Evolutionary conservation across 1,140 invertebrate species (phyloP).

Genomic region (Drosophila tani): DNA sequence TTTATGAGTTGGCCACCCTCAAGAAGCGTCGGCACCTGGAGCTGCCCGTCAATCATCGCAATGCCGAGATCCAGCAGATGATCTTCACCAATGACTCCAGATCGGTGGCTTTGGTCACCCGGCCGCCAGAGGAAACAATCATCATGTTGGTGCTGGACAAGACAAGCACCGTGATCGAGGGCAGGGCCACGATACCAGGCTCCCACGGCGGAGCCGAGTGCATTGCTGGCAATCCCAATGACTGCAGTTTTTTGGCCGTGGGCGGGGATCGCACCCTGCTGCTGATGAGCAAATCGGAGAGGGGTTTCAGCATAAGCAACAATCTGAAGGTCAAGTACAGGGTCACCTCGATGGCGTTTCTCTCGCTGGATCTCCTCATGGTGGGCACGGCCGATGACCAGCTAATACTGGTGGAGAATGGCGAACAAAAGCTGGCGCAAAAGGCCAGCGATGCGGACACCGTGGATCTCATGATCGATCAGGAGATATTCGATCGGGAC

Average conservation of each 20-base stretch:
- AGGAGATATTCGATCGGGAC: conserved; percentile 74
- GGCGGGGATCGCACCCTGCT: conserved; percentile 89
- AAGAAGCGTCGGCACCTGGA: conserved; percentile 87
- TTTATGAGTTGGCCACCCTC: conserved; percentile 87
- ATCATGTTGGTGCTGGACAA: conserved; percentile 92
- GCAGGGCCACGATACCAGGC: conserved; percentile 87
- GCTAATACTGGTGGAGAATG: conserved; percentile 90
- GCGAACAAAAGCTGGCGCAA: conserved; percentile 89
- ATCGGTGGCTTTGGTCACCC: conserved; percentile 89
- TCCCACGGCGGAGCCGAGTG: conserved; percentile 81
- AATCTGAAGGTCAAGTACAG: conserved; percentile 90
- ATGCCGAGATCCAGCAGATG: conserved; percentile 87
- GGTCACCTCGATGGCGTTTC: conserved; percentile 88
- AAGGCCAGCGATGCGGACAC: conserved; percentile 85
- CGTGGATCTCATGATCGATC: conserved; percentile 85
- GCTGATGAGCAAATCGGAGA: conserved; percentile 90
- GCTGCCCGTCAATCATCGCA: conserved; percentile 85
- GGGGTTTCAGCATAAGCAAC: conserved; percentile 89
- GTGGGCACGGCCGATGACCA: conserved; percentile 90
- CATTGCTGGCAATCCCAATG: conserved; percentile 88
- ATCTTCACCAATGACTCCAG: conserved; percentile 91
- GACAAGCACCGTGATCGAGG: conserved; percentile 89
- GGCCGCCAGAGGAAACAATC: conserved; percentile 90
- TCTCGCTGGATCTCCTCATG: conserved; percentile 89
- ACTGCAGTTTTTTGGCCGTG: conserved; percentile 89